Evolutionary conservation across 2,113 vertebrate species (phyloP).

Genomic region (Canis aureus): DNA sequence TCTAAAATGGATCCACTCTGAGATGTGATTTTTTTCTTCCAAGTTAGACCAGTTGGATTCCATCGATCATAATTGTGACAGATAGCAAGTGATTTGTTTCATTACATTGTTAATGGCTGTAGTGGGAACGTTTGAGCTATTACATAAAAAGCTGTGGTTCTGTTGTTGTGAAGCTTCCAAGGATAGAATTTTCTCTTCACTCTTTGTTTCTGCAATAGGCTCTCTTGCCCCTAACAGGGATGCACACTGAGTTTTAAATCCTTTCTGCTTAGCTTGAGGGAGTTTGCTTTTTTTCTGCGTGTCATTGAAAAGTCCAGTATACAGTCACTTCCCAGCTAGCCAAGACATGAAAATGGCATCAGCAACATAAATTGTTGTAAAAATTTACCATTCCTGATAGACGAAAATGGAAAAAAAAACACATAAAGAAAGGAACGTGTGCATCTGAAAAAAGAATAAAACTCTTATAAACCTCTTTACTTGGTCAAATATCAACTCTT

Average conservation of each 20-base stretch:
- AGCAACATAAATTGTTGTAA: slow-evolving; percentile 10
- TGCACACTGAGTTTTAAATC: slow-evolving; percentile 79
- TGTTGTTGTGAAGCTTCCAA: slow-evolving; percentile 68
- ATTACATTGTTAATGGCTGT: slow-evolving; percentile 80
- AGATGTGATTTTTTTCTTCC: slow-evolving; percentile 71
- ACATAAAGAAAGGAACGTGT: background rate
- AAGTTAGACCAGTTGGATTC: slow-evolving; percentile 79
- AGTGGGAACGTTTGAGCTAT: slow-evolving; percentile 76
- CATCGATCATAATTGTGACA: slow-evolving; percentile 79
- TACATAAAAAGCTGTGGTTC: slow-evolving; percentile 77
- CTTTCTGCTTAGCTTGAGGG: slow-evolving; percentile 74
- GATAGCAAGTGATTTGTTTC: slow-evolving; percentile 81
- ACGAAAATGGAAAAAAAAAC: background rate
- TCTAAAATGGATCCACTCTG: slow-evolving; percentile 81
- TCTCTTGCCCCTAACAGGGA: slow-evolving; percentile 67
- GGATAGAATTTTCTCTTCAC: slow-evolving; percentile 80
- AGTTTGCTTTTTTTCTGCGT: slow-evolving; percentile 69
- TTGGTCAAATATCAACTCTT: slow-evolving; percentile 40
- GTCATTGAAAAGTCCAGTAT: slow-evolving; percentile 74
- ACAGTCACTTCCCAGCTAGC: slow-evolving; percentile 38
- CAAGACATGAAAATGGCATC: slow-evolving; percentile 42
- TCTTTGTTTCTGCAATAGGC: slow-evolving; percentile 74
- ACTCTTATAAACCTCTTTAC: slow-evolving; percentile 10
- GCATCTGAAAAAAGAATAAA: slow-evolving; percentile 24
- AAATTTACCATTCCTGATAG: slow-evolving; percentile 66